Evolutionary conservation across 1,140 invertebrate species (phyloP).

Genomic region (Solenopsis invicta): DNA sequence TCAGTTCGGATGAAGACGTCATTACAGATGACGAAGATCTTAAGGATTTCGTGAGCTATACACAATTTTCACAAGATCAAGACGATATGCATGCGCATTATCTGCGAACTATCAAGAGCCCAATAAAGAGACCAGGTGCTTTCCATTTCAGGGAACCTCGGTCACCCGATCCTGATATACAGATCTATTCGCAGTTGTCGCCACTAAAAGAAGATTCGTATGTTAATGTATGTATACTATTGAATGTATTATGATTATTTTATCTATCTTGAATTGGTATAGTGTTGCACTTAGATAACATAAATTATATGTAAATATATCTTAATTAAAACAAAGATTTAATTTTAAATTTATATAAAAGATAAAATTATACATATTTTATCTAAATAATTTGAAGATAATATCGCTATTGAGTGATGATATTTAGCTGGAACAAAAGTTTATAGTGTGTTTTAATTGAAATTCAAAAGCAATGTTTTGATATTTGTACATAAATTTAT

Average conservation of each 20-base stretch:
- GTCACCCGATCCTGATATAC: constrained; percentile 39
- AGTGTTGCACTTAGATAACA: no score
- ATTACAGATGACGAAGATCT: constrained; percentile 81
- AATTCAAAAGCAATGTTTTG: no score
- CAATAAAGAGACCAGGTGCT: constrained; percentile 53
- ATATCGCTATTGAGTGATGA: no score
- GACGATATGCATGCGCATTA: constrained; percentile 88
- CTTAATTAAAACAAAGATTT: no score
- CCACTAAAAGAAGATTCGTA: constrained; percentile 77
- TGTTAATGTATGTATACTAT: constrained; percentile 77
- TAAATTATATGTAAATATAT: no score
- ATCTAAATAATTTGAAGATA: no score
- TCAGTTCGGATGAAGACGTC: constrained; percentile 70
- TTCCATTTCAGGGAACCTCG: constrained; percentile 77
- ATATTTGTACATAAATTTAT: no score
- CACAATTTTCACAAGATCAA: constrained; percentile 82
- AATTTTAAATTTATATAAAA: no score
- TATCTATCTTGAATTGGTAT: background rate
- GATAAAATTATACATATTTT: no score
- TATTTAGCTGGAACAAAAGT: no score
- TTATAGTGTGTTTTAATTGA: no score
- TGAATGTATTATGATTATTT: background rate
- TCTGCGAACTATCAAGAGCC: constrained; percentile 87
- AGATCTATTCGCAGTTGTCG: constrained; percentile 80
- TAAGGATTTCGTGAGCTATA: constrained; percentile 81